Evolutionary conservation across 2,888 invertebrate species (phyloP).

Genomic region (Rhaphigaster nebulosa): DNA sequence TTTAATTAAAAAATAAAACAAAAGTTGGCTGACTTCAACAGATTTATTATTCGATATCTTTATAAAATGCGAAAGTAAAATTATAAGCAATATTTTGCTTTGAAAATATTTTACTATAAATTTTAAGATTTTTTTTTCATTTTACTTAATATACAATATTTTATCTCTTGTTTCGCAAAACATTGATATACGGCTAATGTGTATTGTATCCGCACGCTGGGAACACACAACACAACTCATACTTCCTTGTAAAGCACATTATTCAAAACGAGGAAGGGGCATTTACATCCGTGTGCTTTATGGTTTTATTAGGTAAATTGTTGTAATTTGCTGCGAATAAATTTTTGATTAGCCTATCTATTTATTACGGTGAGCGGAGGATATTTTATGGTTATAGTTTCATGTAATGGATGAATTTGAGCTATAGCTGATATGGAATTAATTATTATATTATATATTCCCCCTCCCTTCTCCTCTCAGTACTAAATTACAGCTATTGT

Average conservation of each 20-base stretch:
- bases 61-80: no score
- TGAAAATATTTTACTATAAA: no score
- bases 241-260: neutral
- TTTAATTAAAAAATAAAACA: no score
- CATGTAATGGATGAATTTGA: neutral
- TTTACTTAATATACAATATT: neutral
- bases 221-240: slow-evolving; percentile 8
- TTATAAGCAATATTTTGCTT: no score
- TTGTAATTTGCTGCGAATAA: slow-evolving; percentile 20
- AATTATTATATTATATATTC: neutral
- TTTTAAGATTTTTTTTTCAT: neutral
- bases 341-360: neutral
- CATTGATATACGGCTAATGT: slow-evolving; percentile 20
- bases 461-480: no score
- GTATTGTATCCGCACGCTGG: neutral
- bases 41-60: no score
- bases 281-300: slow-evolving; percentile 11
- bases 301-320: slow-evolving; percentile 35
- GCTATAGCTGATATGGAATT: neutral
- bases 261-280: neutral
- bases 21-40: no score
- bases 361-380: neutral
- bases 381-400: neutral
- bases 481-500: no score
- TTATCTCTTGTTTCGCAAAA: neutral